Conservation (phyloP, 2,888 invertebrate genomes). For the Pristionchus mayeri region DNA sequence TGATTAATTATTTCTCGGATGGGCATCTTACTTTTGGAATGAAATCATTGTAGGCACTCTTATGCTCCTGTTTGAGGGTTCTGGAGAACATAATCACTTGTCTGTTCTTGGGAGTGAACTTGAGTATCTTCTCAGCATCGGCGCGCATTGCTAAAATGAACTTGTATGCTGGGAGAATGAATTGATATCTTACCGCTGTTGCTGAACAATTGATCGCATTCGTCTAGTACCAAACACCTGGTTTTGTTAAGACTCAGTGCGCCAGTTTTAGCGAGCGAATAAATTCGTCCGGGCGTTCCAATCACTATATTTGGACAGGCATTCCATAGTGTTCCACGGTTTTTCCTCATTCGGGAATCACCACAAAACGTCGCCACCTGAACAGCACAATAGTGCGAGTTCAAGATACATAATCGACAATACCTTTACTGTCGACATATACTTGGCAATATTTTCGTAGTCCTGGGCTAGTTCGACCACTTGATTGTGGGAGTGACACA, state of each 20-base stretch:
- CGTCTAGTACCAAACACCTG: constrained; percentile 90
- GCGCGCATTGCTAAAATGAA: background rate
- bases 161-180: background rate
- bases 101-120: background rate
- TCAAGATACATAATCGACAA: background rate
- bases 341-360: constrained; percentile 84
- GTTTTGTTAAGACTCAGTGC: constrained; percentile 83
- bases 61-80: no score
- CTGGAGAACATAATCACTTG: background rate
- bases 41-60: no score
- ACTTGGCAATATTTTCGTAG: background rate
- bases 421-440: background rate
- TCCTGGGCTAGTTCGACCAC: background rate
- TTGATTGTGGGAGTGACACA: background rate
- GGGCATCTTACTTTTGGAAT: no score
- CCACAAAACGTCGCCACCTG: constrained; percentile 94
- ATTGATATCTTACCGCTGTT: constrained; percentile 86
- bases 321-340: constrained; percentile 94
- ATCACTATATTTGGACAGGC: no score
- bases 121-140: background rate
- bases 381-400: background rate
- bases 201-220: constrained; percentile 99
- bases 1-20: no score
- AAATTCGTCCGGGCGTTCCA: constrained; percentile 98
- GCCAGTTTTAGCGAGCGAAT: constrained; percentile 94